Base-by-base conservation (phyloP, 2,113 vertebrate genomes). In the Centrocercus urophasianus region DNA sequence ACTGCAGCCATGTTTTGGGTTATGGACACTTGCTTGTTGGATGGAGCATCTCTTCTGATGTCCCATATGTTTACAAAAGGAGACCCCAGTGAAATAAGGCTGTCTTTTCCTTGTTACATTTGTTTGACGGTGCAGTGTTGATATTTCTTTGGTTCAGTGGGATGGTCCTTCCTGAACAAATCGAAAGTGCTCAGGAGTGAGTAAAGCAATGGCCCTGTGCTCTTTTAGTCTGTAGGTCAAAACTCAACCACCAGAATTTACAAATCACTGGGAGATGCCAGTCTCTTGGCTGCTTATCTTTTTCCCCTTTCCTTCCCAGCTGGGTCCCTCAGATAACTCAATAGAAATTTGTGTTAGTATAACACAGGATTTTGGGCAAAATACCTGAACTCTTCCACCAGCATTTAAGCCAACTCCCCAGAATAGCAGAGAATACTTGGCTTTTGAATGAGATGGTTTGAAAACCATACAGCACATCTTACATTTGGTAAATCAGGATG, bases 381-480 rank as follows among this genome's bases (percentile, higher is more conserved):
- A 8, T 24, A 32, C 80, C 80, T 30, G 72, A 38, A 45, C 70
- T 60, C 47, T 89, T 72, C 40, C 38, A 20, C 8, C 54, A 64
- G 32, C 47, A 30, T 79, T 91, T 90, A 56, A n/a, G 61, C 47
- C 38, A 45, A 43, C 3, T 50, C 60, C 30, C 36, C 71, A 52
- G 67, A 82, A 6, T 10, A 19, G 32, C 65, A 80, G 36, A 79
- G 13, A n/a, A 36, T 85, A 50, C 45, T 14, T 7, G 40, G 57
- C 25, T 56, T 87, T 92, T 32, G 38, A 6, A 28, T 38, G 91
- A 78, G 69, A 45, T 42, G 28, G 8, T 78, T 88, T 89, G 85
- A 88, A 83, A 90, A 18, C 19, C 21, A 9, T 32, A 8, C 6
- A 36, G 28, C 16, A n/a, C 18, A n/a, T 65, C 30, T 50, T 64